These are phyloP conservation scores for Julus scanicus DNA, from an alignment of 2,888 invertebrate genomes.

Conservation along the genomic window DNA sequence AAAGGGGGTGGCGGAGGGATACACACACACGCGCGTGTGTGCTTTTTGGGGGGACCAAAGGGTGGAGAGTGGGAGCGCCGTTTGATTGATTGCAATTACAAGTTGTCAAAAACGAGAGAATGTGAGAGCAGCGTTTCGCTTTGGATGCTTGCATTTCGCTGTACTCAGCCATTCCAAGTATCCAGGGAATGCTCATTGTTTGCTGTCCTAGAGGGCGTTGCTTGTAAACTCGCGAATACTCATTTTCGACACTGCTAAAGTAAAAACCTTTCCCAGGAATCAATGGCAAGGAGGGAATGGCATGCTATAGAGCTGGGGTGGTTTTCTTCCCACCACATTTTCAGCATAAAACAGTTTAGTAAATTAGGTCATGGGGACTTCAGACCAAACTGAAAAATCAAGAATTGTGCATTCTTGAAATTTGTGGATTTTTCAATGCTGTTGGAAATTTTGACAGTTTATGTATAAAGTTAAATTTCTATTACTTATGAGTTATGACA, in stretches of 20 bases:
- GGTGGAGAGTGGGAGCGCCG: constrained; percentile 35
- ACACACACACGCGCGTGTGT: not conserved
- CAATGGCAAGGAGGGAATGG: constrained; percentile 35
- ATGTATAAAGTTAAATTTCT: too few species aligned
- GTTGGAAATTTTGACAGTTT: too few species aligned
- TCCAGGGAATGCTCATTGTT: constrained; percentile 42
- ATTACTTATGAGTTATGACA: too few species aligned
- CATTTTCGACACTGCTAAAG: not conserved
- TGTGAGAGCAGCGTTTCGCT: constrained; percentile 13
- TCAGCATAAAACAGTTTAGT: not conserved
- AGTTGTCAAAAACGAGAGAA: constrained; percentile 42
- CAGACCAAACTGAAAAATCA: not conserved
- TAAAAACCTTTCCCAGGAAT: not conserved
- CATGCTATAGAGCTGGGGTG: not conserved
- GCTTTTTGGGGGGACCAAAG: not conserved
- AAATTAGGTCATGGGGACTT: constrained; percentile 17
- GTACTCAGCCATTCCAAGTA: constrained; percentile 30
- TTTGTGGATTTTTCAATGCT: too few species aligned
- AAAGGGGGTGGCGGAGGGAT: not conserved
- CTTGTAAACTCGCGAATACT: not conserved
- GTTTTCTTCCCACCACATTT: not conserved
- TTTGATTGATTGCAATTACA: constrained; percentile 42
- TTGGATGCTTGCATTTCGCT: constrained; percentile 26
- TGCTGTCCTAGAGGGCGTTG: constrained; percentile 38
- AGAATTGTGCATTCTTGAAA: too few species aligned